These are phyloP conservation scores for Triplophysa bombifrons DNA, from an alignment of 2,797 vertebrate genomes.

Conservation along the genomic window DNA sequence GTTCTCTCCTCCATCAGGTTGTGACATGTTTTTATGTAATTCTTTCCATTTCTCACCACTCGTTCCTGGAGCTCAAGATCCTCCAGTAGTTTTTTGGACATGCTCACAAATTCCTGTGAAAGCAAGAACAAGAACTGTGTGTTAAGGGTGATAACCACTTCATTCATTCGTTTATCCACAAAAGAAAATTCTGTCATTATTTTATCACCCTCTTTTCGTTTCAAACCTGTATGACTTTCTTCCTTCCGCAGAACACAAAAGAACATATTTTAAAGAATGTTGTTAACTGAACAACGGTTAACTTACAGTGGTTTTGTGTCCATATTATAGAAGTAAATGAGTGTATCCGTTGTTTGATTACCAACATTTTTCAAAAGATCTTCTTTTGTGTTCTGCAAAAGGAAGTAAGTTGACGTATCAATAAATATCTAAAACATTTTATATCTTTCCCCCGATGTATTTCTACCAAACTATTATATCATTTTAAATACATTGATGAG, in stretches of 20 bases:
- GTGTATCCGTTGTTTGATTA: too few species aligned
- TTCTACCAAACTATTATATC: not conserved
- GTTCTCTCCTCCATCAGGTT: slow-evolving; percentile 78
- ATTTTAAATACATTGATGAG: not conserved
- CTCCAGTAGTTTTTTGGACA: slow-evolving; percentile 81
- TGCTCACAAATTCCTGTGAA: slow-evolving; percentile 86
- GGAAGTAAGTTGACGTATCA: not conserved
- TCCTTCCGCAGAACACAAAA: too few species aligned
- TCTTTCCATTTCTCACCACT: slow-evolving; percentile 79
- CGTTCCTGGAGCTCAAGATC: slow-evolving; percentile 75
- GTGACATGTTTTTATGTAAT: slow-evolving; percentile 78
- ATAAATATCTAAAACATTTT: not conserved
- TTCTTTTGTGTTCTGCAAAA: too few species aligned
- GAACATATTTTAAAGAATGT: too few species aligned
- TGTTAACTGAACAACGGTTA: too few species aligned
- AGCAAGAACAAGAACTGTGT: slow-evolving; percentile 41
- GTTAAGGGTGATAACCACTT: not conserved
- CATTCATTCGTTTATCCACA: too few species aligned
- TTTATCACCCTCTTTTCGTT: too few species aligned
- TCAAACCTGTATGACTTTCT: too few species aligned
- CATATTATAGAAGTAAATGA: too few species aligned
- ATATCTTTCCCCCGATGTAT: not conserved
- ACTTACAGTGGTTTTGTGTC: too few species aligned
- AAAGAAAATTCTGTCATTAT: too few species aligned
- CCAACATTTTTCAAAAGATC: too few species aligned